Percentiles rank a stretch among this genome's conserved stretches.
Conservation (phyloP, 2,113 vertebrate genomes). For the Brevimyrus niger region DNA sequence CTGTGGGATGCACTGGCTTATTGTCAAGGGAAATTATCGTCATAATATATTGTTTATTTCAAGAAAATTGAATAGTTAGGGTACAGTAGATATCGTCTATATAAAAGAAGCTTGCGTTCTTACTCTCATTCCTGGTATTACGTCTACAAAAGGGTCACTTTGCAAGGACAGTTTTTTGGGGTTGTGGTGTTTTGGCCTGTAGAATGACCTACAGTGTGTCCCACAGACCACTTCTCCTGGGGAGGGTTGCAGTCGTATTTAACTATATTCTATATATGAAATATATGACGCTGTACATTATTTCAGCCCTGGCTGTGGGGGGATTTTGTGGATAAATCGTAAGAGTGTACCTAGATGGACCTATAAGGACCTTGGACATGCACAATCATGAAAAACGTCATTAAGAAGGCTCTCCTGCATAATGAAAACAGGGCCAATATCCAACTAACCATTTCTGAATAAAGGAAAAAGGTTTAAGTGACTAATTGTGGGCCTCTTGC, state of each 20-base stretch:
- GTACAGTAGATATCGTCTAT: background rate
- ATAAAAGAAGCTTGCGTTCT: background rate
- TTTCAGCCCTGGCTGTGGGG: background rate
- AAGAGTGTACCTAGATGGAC: background rate
- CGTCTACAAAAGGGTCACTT: background rate
- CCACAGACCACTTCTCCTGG: background rate
- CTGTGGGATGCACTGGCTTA: background rate
- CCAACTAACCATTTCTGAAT: background rate
- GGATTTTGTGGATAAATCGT: background rate
- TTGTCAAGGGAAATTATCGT: background rate
- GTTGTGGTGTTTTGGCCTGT: background rate
- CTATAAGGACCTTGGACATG: background rate
- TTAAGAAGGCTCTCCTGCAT: background rate
- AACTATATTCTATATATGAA: background rate
- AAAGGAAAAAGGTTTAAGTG: background rate
- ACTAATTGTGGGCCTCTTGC: background rate
- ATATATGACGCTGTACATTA: background rate
- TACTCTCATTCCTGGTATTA: background rate
- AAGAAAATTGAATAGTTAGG: background rate
- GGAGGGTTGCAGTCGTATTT: background rate
- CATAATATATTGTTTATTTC: background rate
- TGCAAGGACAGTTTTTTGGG: background rate
- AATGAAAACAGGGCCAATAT: background rate
- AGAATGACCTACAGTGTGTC: background rate
- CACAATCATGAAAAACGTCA: background rate